Conservation (phyloP, 2,113 vertebrate genomes). For the Chrysemys picta region DNA sequence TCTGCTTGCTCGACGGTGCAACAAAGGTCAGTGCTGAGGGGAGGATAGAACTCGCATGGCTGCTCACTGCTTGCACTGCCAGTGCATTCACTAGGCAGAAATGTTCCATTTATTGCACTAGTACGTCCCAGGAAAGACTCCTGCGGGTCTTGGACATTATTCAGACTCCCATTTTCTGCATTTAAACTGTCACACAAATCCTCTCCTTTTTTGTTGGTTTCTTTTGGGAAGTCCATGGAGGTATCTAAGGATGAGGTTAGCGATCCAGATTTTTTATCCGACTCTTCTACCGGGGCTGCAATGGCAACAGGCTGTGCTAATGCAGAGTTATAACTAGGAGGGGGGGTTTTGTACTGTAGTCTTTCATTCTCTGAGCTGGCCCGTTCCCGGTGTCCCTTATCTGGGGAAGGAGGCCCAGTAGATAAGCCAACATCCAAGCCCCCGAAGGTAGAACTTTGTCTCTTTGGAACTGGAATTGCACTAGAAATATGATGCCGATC, state of each 20-base stretch:
- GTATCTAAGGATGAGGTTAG: constrained; percentile 85
- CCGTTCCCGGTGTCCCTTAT: constrained; percentile 87
- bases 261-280: constrained; percentile 67
- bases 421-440: constrained; percentile 81
- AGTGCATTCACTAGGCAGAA: constrained; percentile 57
- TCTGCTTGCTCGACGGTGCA: constrained; percentile 94
- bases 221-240: constrained; percentile 78
- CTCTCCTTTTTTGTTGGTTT: constrained; percentile 55
- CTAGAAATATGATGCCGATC: constrained; percentile 91
- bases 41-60: not conserved
- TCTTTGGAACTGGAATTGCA: constrained; percentile 91
- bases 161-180: constrained; percentile 36
- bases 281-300: constrained; percentile 24
- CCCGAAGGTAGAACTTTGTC: constrained; percentile 84
- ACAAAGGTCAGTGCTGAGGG: constrained; percentile 62
- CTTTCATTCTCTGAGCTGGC: constrained; percentile 88
- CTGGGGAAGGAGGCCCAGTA: constrained; percentile 84
- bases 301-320: constrained; percentile 71
- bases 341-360: constrained; percentile 84
- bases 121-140: constrained; percentile 46
- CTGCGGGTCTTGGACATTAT: not conserved
- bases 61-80: not conserved
- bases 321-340: constrained; percentile 84
- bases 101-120: constrained; percentile 71
- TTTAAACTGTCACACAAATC: constrained; percentile 48